Base-by-base conservation (phyloP, 2,113 vertebrate genomes). In the Pitta sordida region DNA sequence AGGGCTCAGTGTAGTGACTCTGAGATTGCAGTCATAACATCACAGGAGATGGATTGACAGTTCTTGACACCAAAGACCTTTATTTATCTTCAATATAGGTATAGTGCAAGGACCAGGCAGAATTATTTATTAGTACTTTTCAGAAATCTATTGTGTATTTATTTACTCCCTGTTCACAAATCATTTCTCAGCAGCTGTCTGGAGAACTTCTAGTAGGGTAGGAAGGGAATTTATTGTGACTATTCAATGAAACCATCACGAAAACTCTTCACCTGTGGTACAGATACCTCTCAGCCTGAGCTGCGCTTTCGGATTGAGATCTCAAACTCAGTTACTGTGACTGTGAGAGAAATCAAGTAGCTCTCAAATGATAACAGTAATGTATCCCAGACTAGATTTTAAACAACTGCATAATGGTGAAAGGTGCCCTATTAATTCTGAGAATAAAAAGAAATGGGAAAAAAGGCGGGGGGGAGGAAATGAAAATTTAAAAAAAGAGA, bases 91-190 rank as follows among this genome's bases (percentile, higher is more conserved):
- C 62, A 59, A 39, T 55, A 81, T 11, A 79, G 59, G 21, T 53
- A 60, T 3, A 65, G 46, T 22, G 22, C 49, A 80, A 43, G 44
- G 41, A 89, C 56, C 23, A 49, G n/a, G 30, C 48, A 56, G 88
- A 82, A 84, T 78, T 71, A 88, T 90, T 93, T 96, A 69, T 79
- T 79, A 73, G 26, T 3, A 3, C 46, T 78, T 58, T 85, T 29
- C 65, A 91, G 83, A 89, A 93, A 89, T 81, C 53, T 86, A 36
- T 83, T 80, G 53, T 78, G 65, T 59, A 43, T 91, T 85, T 94
- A 88, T 88, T 90, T 88, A n/a, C 58, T 69, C 27, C 23, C 23
- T 17, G 22, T 62, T 85, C 21, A 13, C 30, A 65, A 55, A 62
- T 88, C 16, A 36, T 67, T 58, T 70, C 68, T 91, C 58, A 82